Evolutionary conservation across 2,797 vertebrate genomes (phyloP).

Genomic region (Pseudomugil gertrudae): DNA sequence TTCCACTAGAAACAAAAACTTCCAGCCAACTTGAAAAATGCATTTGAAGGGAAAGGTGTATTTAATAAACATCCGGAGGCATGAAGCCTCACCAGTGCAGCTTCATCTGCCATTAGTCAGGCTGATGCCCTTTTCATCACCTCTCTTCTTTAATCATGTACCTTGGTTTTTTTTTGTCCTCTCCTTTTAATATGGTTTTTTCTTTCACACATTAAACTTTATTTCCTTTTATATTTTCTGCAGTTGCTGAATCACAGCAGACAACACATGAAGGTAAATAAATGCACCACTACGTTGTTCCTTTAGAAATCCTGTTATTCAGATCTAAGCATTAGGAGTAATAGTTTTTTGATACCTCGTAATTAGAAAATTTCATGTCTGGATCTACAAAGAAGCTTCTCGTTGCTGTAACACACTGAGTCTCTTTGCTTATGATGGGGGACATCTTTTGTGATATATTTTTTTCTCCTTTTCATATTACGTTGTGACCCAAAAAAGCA

Average conservation of each 20-base stretch:
- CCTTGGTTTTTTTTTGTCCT: slow-evolving; percentile 1
- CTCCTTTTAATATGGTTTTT: slow-evolving; percentile 43
- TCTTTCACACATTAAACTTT: slow-evolving; percentile 45
- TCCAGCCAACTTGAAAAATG: slow-evolving; percentile 44
- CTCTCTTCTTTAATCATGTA: slow-evolving; percentile 18
- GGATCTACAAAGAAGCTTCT: not conserved
- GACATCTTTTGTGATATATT: not conserved
- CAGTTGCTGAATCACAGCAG: slow-evolving; percentile 51
- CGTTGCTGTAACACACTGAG: not conserved
- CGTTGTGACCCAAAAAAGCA: not conserved
- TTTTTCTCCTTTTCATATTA: not conserved
- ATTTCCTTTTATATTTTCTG: slow-evolving; percentile 54
- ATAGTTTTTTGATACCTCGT: not conserved
- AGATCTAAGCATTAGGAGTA: not conserved
- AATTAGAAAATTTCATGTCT: slow-evolving; percentile 6
- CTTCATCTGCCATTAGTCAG: slow-evolving; percentile 36
- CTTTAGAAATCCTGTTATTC: slow-evolving; percentile 22
- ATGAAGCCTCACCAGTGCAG: slow-evolving; percentile 34
- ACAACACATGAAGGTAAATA: slow-evolving; percentile 67
- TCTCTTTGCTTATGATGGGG: not conserved
- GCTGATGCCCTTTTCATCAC: slow-evolving; percentile 38
- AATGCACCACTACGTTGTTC: slow-evolving; percentile 23
- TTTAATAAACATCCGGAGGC: slow-evolving; percentile 54
- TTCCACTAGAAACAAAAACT: slow-evolving; percentile 24
- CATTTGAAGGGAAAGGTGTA: slow-evolving; percentile 51